Evolutionary conservation across 2,797 vertebrate genomes (phyloP), one percentile per base, ranked within the genome.

Genomic region (Brachyalestes nurse): DNA sequence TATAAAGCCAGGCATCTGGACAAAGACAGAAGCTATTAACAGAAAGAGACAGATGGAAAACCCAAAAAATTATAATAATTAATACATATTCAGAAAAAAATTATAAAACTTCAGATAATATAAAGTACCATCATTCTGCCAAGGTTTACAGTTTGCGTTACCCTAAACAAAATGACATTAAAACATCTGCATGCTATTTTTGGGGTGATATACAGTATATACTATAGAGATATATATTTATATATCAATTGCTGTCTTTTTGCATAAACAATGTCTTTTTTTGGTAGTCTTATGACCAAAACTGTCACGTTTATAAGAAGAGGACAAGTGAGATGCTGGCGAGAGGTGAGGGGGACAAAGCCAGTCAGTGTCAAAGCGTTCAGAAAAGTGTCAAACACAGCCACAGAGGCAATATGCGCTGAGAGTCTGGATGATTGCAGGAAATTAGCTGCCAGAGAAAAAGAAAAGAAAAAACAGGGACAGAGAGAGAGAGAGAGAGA

Each of bases 371-470:
- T 75, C 74, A 74, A 72, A 85, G 86, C 74, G 81, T 85, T 81
- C 79, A 76, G 34, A 10, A 76, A 79, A 80, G 75, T 73, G 76
- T 80, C 66, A 79, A 81, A 70, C 61, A 76, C 23, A n/a, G 34
- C 19, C 61, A 79, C 77, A 78, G 38, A 79, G 78, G 84, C 85
- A 89, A 87, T 84, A 82, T 82, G 87, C 82, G 85, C 74, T 70
- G 78, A 78, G 53, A 42, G 55, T 75, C 19, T 38, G 25, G 53
- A 58, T 89, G 69, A 80, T 87, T 89, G 87, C 83, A 42, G 82
- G 87, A 87, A 82, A 84, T 80, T 91, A 93, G 92, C 94, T 93
- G 92, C 94, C 92, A 92, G 85, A 86, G 71, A 61, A 5, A 14
- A 3, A 25, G 23, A 4, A 5, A 13, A 1, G 10, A 2, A 25